Conservation (phyloP, 2,113 vertebrate species). For the Oncorhynchus kisutch region DNA sequence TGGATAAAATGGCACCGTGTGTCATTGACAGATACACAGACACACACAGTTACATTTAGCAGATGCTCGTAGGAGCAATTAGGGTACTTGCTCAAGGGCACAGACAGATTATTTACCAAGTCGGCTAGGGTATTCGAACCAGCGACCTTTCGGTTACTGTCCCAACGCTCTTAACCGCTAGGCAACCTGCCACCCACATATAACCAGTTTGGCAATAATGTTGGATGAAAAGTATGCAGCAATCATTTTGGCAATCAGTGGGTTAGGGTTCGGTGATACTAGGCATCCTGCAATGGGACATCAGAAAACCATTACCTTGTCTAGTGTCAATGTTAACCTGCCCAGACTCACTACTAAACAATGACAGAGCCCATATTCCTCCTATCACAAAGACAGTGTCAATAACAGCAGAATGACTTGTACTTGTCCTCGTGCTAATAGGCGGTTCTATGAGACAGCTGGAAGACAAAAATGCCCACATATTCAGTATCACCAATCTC, state of each 20-base stretch:
- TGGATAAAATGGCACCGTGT: no score
- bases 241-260: no score
- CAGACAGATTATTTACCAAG: no score
- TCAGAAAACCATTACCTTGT: no score
- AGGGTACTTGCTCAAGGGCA: no score
- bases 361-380: not conserved
- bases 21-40: not conserved
- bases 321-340: not conserved
- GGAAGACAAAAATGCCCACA: not conserved
- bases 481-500: constrained; percentile 14
- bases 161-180: no score
- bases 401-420: constrained; percentile 2
- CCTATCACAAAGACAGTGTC: not conserved
- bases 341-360: not conserved
- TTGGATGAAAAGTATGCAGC: not conserved
- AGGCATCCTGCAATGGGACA: no score
- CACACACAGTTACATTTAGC: no score
- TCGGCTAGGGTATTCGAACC: no score
- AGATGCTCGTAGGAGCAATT: no score
- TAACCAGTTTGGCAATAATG: not conserved
- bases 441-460: constrained; percentile 2
- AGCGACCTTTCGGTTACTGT: no score
- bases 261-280: no score
- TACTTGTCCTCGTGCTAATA: constrained; percentile 12
- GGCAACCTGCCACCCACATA: not conserved